A percentile compares a stretch with the other conserved stretches of the same genome.
phyloP scores from a whole-genome alignment of 2,797 vertebrate genomes.

The Lophotriccus pileatus region DNA sequence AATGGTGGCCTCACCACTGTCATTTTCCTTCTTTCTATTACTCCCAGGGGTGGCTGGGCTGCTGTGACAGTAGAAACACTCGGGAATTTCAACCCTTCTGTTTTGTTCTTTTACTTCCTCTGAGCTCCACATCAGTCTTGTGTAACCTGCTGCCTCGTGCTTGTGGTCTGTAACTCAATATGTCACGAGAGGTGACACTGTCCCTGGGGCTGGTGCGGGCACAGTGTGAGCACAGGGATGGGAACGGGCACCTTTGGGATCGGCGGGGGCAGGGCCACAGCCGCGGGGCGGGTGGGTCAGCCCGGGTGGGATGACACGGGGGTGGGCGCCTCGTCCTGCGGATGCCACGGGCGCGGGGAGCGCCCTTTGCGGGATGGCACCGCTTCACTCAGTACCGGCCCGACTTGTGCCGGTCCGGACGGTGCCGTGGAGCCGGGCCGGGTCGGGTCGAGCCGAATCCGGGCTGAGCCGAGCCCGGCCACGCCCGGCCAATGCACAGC shows the following conservation, averaged over 20 bases:
- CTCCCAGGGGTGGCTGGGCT: background rate
- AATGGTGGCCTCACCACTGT: background rate
- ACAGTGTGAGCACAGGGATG: background rate
- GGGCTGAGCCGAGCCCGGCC: background rate
- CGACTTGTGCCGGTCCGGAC: background rate
- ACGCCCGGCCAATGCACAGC: background rate
- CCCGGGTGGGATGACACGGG: background rate
- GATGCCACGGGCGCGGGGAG: background rate
- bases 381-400: background rate
- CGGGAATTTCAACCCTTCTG: background rate
- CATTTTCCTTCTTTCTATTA: background rate
- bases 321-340: background rate
- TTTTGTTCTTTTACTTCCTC: background rate
- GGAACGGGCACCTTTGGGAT: background rate
- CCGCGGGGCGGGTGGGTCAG: background rate
- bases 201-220: accelerated
- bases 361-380: background rate
- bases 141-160: background rate
- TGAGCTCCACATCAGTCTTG: too few species aligned
- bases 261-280: background rate
- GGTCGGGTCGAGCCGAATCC: background rate
- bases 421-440: background rate
- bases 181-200: accelerated
- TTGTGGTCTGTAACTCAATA: background rate
- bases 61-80: background rate